phyloP scores from a whole-genome alignment of 2,888 invertebrate species.

The Coelopa pilipes region DNA sequence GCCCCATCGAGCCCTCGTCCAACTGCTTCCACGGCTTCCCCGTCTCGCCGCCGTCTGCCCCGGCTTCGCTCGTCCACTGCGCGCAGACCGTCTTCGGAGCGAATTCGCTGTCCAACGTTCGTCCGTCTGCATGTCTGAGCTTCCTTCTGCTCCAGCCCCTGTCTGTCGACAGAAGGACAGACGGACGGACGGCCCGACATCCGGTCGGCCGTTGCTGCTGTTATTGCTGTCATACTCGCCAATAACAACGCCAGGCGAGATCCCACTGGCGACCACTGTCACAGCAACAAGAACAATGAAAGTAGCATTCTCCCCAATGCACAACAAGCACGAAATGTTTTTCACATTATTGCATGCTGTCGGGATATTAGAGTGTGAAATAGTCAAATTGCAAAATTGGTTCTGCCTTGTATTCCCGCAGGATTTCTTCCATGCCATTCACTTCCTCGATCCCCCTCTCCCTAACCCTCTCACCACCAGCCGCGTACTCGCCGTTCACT shows the following conservation, averaged over 20 bases:
- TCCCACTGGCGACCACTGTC: slow-evolving; percentile 13
- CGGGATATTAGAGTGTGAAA: slow-evolving; percentile 43
- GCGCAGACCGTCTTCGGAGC: too few relatives aligned
- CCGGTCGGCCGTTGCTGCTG: background rate
- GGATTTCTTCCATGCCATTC: slow-evolving; percentile 31
- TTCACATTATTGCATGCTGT: slow-evolving; percentile 48
- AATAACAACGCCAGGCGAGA: slow-evolving; percentile 24
- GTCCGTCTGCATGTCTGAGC: background rate
- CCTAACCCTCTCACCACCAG: too few relatives aligned
- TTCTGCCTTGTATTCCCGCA: slow-evolving; percentile 30
- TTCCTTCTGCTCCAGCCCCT: background rate
- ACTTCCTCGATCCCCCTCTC: background rate
- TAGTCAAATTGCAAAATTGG: slow-evolving; percentile 37
- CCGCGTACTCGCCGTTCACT: too few relatives aligned
- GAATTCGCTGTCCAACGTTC: background rate
- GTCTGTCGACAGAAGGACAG: background rate
- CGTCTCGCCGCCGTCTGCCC: too few relatives aligned
- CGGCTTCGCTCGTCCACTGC: too few relatives aligned
- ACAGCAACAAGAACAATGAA: slow-evolving; percentile 15
- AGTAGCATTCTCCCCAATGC: slow-evolving; percentile 38
- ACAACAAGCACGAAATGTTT: slow-evolving; percentile 47
- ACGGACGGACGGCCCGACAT: slow-evolving; percentile 3
- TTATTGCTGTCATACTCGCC: slow-evolving; percentile 15
- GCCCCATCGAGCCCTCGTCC: too few relatives aligned
- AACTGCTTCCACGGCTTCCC: too few relatives aligned